These are phyloP conservation scores for Sciurus vulgaris DNA, from an alignment of 2,797 vertebrate species.

Conservation along the genomic window DNA sequence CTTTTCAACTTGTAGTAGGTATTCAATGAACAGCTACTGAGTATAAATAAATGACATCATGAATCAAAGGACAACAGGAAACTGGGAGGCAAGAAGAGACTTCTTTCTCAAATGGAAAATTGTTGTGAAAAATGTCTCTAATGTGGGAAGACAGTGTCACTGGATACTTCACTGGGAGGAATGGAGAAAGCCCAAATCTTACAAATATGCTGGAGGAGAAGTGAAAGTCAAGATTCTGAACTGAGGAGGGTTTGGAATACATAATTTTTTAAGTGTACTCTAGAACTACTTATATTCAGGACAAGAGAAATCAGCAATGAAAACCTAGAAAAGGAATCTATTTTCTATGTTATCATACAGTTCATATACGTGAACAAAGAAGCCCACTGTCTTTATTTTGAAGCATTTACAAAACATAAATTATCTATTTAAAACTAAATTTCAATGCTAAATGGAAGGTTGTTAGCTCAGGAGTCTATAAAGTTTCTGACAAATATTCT, in stretches of 20 bases:
- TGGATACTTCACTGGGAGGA: not conserved
- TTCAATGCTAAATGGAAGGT: not conserved
- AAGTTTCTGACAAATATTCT: not conserved
- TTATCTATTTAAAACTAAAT: constrained; percentile 35
- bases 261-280: not conserved
- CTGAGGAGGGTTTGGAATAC: not conserved
- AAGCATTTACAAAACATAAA: constrained; percentile 55
- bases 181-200: not conserved
- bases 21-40: constrained; percentile 60
- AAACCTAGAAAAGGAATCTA: not conserved
- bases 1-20: not conserved
- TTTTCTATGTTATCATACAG: too few relatives aligned
- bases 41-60: constrained; percentile 61
- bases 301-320: constrained; percentile 41
- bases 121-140: constrained; percentile 15
- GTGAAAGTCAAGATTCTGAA: not conserved
- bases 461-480: not conserved
- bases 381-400: not conserved
- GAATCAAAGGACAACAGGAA: constrained; percentile 45
- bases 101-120: constrained; percentile 36
- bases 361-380: not conserved
- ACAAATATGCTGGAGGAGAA: fast-evolving
- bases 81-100: not conserved
- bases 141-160: not conserved
- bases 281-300: not conserved